Evolutionary conservation across 2,113 vertebrate genomes (phyloP), one percentile per base, ranked within the genome.

Genomic region (Acrocephalus arundinaceus): DNA sequence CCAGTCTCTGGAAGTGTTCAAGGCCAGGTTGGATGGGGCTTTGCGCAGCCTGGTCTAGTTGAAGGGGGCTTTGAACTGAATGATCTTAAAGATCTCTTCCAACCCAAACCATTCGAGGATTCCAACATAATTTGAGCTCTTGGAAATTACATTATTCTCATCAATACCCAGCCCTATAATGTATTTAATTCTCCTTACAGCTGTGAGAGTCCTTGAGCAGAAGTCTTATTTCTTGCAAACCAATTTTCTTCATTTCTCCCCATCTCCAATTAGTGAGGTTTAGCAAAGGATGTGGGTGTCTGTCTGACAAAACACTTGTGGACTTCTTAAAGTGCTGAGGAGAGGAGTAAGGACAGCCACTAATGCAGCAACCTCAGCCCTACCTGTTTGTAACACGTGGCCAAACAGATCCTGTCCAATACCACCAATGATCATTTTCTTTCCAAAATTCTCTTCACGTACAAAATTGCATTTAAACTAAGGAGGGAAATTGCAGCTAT

Each of bases 381-480:
- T 33, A 39, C 9, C 21, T 70, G 3, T 76, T 21, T 37, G n/a
- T 52, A 57, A 24, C 11, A 52, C 0, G 1, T 1, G 4, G 30
- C 27, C 41, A 63, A 70, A 49, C 0, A 0, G 48, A 45, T 48
- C 30, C 22, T 72, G 9, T 72, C 27, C 33, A 20, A 12, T 67
- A 35, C 37, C 35, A 51, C 11, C 11, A 54, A 9, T 5, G 23
- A 49, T 43, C 0, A 41, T 76, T 79, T 92, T 73, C 43, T 55
- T 79, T 71, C 35, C 15, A 17, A 43, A 86, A 71, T 27, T 46
- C 65, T 52, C 4, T 77, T 27, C 1, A 10, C 11, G 8, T 55
- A 8, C 9, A 35, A 79, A 78, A 13, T 4, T 14, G 15, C 31
- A 3, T 48, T 81, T 81, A 51, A 82, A 33, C 16, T 51, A 33